These are phyloP conservation scores for Metalampra italica DNA, from an alignment of 2,888 invertebrate species.

Conservation along the genomic window DNA sequence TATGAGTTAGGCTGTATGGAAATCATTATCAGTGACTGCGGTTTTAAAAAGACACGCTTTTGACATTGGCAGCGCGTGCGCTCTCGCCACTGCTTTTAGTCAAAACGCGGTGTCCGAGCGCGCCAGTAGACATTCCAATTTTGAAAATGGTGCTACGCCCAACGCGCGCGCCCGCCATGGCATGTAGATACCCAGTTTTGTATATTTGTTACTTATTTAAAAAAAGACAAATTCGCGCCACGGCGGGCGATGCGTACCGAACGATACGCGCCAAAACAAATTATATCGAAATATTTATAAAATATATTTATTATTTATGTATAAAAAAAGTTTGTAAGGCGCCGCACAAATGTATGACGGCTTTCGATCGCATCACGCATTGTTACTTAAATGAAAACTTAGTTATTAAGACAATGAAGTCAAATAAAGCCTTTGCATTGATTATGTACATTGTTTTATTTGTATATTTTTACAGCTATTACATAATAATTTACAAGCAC, in stretches of 20 bases:
- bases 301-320: constrained; percentile 45
- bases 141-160: constrained; percentile 19
- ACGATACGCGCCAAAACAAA: constrained; percentile 21
- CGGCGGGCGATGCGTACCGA: constrained; percentile 22
- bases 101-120: constrained; percentile 36
- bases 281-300: constrained; percentile 23
- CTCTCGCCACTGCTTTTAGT: constrained; percentile 33
- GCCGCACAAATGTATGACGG: constrained; percentile 45
- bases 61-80: constrained; percentile 17
- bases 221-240: constrained; percentile 21
- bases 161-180: constrained; percentile 18
- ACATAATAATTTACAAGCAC: too few relatives aligned
- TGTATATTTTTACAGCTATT: constrained; percentile 7
- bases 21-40: constrained; percentile 2
- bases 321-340: constrained; percentile 32
- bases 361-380: constrained; percentile 63
- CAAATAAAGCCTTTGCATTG: constrained; percentile 76
- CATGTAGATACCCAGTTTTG: constrained; percentile 50
- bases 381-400: constrained; percentile 71
- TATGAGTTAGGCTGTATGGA: too few relatives aligned
- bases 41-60: constrained; percentile 16
- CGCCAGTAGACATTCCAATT: constrained; percentile 30
- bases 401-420: constrained; percentile 62
- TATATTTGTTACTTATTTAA: constrained; percentile 57
- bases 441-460: constrained; percentile 51